Conservation (phyloP, 1,140 invertebrate genomes). For the Solenopsis invicta region DNA sequence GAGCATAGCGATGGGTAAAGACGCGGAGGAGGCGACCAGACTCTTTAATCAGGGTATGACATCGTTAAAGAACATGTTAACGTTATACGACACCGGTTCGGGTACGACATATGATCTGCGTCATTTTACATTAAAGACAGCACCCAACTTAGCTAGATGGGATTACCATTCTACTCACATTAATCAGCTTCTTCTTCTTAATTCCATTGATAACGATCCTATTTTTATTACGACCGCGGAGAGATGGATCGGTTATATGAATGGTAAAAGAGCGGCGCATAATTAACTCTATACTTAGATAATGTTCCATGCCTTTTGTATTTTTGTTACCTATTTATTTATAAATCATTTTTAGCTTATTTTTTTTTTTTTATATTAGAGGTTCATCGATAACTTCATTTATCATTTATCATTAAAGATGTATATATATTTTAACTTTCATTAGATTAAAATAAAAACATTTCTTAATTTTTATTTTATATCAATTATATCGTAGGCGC, state of each 20-base stretch:
- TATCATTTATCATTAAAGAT: background rate
- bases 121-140: constrained; percentile 95
- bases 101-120: constrained; percentile 98
- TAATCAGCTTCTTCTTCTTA: constrained; percentile 96
- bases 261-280: constrained; percentile 96
- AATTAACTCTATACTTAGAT: constrained; percentile 89
- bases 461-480: constrained; percentile 34
- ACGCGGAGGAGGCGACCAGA: constrained; percentile 89
- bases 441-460: background rate
- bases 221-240: constrained; percentile 95
- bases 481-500: background rate
- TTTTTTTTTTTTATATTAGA: constrained; percentile 3
- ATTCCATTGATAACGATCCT: constrained; percentile 95
- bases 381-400: background rate
- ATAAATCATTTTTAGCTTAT: constrained; percentile 4
- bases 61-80: constrained; percentile 96
- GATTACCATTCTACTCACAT: constrained; percentile 99
- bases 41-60: constrained; percentile 95
- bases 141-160: constrained; percentile 97
- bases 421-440: background rate
- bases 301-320: background rate
- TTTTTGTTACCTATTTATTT: constrained; percentile 28
- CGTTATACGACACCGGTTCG: constrained; percentile 97
- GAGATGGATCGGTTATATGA: constrained; percentile 98
- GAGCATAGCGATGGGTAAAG: constrained; percentile 89